These are phyloP conservation scores for Odontophorus gujanensis DNA, from an alignment of 2,113 vertebrate genomes.

Conservation along the genomic window DNA sequence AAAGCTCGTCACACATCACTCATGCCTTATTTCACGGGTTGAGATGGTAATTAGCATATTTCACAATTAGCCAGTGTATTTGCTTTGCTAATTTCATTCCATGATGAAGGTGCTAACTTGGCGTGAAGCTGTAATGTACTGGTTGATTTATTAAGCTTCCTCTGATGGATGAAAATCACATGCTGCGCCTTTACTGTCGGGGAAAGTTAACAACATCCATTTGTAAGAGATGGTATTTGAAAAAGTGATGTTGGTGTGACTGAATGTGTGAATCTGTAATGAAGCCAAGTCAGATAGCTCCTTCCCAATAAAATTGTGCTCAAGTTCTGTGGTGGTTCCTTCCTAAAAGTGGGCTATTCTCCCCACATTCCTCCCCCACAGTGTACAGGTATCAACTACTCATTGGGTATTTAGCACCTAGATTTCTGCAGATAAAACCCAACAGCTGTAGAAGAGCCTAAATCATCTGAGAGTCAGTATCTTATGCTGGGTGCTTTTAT, in stretches of 20 bases:
- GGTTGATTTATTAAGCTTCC: conserved; percentile 82
- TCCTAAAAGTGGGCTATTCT: conserved; percentile 50
- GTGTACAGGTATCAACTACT: not conserved
- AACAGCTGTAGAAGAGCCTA: not conserved
- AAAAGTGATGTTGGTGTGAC: conserved; percentile 81
- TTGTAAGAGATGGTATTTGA: conserved; percentile 81
- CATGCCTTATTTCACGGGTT: conserved; percentile 81
- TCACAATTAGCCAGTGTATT: conserved; percentile 82
- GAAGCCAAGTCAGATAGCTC: conserved; percentile 77
- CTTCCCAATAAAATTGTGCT: conserved; percentile 73
- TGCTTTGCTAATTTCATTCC: conserved; percentile 84
- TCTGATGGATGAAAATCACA: conserved; percentile 79
- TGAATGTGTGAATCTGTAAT: conserved; percentile 81
- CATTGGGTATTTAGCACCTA: not conserved
- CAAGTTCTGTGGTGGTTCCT: conserved; percentile 65
- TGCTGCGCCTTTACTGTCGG: conserved; percentile 76
- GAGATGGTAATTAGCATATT: conserved; percentile 83
- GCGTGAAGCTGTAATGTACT: conserved; percentile 81
- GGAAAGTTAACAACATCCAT: conserved; percentile 80
- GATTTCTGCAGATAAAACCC: not conserved
- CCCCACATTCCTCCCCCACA: conserved; percentile 18
- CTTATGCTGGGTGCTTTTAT: not conserved
- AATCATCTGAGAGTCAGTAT: not conserved
- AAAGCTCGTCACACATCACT: conserved; percentile 79
- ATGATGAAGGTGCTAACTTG: conserved; percentile 83